Conservation (phyloP, 53 echinoderm and acorn worm genomes). For the Stichopus horrens region DNA sequence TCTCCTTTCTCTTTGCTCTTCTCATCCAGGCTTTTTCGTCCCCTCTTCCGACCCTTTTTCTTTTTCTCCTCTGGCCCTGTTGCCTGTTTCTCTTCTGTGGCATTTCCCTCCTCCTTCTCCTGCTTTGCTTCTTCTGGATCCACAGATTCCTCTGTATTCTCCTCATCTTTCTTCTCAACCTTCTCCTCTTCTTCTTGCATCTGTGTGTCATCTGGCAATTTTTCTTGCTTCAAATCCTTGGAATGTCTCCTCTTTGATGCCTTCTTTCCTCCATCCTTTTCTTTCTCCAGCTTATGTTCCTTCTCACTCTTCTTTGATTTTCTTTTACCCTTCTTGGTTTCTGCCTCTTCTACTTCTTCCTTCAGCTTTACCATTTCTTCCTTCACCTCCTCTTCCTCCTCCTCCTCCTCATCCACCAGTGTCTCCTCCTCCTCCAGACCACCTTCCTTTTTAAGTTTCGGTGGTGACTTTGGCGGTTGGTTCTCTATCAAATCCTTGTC, state of each 20-base stretch:
- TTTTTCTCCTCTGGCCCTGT: constrained; percentile 55
- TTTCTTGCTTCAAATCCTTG: constrained; percentile 43
- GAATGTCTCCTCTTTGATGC: constrained; percentile 50
- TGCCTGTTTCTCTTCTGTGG: constrained; percentile 44
- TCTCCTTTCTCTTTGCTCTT: constrained; percentile 45
- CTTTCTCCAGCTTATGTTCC: constrained; percentile 30
- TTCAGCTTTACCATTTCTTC: not conserved
- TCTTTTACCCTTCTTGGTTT: constrained; percentile 34
- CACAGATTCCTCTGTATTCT: constrained; percentile 22
- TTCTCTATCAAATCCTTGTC: constrained; percentile 31
- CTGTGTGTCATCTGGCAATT: constrained; percentile 17
- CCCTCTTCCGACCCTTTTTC: constrained; percentile 69
- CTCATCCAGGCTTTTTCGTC: constrained; percentile 57
- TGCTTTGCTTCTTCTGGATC: constrained; percentile 8
- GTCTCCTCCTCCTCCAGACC: not conserved
- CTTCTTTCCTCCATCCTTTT: constrained; percentile 57
- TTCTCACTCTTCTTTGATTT: constrained; percentile 22
- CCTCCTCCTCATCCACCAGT: not conserved
- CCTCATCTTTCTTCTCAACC: constrained; percentile 35
- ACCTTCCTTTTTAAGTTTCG: constrained; percentile 30
- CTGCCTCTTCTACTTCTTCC: constrained; percentile 11
- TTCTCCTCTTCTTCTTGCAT: constrained; percentile 7
- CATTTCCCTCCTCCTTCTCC: constrained; percentile 44
- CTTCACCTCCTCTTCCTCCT: constrained; percentile 4
- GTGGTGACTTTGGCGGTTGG: constrained; percentile 33